These are phyloP conservation scores for Smutsia temminckii DNA, from an alignment of 2,797 vertebrate species.

Conservation along the genomic window DNA sequence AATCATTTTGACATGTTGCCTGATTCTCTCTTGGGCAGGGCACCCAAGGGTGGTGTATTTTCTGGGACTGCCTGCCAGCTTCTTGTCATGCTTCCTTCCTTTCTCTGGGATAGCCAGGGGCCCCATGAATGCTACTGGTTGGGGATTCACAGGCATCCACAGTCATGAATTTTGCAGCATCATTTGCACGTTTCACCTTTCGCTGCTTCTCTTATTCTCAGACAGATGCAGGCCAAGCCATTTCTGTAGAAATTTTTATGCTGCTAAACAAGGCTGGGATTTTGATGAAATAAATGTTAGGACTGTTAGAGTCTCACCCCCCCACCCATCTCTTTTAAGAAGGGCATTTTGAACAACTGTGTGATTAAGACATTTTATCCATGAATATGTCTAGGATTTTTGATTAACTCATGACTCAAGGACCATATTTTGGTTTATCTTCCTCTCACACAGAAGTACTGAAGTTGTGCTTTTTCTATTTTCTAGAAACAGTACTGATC, in stretches of 20 bases:
- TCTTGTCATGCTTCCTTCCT: slow-evolving; percentile 45
- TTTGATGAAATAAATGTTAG: slow-evolving; percentile 39
- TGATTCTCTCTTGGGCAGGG: slow-evolving; percentile 63
- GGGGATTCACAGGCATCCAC: slow-evolving; percentile 49
- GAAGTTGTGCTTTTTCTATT: background rate
- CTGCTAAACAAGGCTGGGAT: background rate
- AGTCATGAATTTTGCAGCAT: slow-evolving; percentile 71
- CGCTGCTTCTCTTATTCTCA: slow-evolving; percentile 72
- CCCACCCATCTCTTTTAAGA: background rate
- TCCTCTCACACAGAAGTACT: background rate
- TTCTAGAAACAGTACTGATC: background rate
- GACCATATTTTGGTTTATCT: background rate
- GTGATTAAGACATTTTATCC: background rate
- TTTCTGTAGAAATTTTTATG: slow-evolving; percentile 33
- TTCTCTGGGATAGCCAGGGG: slow-evolving; percentile 53
- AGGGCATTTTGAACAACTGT: background rate
- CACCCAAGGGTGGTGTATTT: slow-evolving; percentile 44
- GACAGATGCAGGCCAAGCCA: slow-evolving; percentile 70
- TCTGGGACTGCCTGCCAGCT: background rate
- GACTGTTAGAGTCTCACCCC: background rate
- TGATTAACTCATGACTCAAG: background rate
- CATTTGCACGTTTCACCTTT: slow-evolving; percentile 79
- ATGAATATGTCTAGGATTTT: background rate
- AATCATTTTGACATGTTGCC: slow-evolving; percentile 41
- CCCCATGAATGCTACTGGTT: background rate